Conservation (phyloP, 2,113 vertebrate species). For the Tympanuchus pallidicinctus region DNA sequence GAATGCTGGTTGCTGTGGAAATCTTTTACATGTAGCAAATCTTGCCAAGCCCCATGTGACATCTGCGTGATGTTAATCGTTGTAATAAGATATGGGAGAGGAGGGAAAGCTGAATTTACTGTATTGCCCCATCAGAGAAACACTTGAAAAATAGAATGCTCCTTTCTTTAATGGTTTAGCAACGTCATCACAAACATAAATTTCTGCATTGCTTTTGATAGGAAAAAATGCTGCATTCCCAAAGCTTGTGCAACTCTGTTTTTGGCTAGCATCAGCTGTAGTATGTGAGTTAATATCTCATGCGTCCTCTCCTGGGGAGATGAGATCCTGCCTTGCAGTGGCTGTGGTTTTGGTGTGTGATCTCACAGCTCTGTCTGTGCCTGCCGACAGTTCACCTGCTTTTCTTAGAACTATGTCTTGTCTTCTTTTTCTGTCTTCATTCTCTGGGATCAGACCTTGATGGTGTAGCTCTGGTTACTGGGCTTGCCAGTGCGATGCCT, state of each 20-base stretch:
- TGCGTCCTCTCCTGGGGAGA: slow-evolving; percentile 48
- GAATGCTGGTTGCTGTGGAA: slow-evolving; percentile 56
- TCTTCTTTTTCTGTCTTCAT: background rate
- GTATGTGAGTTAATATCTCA: slow-evolving; percentile 52
- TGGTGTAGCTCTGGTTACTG: background rate
- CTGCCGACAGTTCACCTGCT: background rate
- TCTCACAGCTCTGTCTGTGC: background rate
- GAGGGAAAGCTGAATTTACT: slow-evolving; percentile 65
- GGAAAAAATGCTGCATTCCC: slow-evolving; percentile 54
- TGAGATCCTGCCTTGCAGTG: slow-evolving; percentile 46
- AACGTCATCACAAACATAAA: slow-evolving; percentile 53
- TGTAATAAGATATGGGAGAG: slow-evolving; percentile 52
- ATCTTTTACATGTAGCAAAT: slow-evolving; percentile 51
- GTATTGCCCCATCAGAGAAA: slow-evolving; percentile 18
- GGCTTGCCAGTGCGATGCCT: background rate
- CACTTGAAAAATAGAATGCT: slow-evolving; percentile 31
- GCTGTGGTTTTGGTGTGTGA: background rate
- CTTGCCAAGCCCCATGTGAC: slow-evolving; percentile 30
- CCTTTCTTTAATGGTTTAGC: slow-evolving; percentile 24
- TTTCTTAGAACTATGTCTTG: background rate
- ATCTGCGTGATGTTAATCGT: slow-evolving; percentile 52
- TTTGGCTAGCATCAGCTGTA: slow-evolving; percentile 51
- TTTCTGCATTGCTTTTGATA: slow-evolving; percentile 42
- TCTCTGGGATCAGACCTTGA: background rate
- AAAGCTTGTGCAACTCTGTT: slow-evolving; percentile 55